A percentile compares a stretch with the other conserved stretches of the same genome.
phyloP scores from a whole-genome alignment of 2,888 invertebrate species.

The Sussaba pulchella region DNA sequence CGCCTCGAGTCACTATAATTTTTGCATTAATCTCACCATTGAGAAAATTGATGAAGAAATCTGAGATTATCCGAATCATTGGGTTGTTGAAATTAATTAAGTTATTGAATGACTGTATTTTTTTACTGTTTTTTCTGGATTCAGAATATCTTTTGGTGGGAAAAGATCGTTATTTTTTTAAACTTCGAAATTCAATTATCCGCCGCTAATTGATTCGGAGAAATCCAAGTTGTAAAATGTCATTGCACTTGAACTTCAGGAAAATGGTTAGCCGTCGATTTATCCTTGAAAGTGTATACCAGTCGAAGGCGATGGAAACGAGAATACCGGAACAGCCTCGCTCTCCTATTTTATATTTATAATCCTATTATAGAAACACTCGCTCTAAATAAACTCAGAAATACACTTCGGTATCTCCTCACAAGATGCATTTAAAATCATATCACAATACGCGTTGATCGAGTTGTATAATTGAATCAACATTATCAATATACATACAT shows the following conservation, averaged over 20 bases:
- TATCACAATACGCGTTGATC: background rate
- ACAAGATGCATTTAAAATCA: background rate
- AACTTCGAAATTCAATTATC: too few relatives aligned
- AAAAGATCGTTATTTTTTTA: too few relatives aligned
- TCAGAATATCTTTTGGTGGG: too few relatives aligned
- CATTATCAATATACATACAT: background rate
- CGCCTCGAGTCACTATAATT: conserved; percentile 51
- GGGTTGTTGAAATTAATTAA: conserved; percentile 35
- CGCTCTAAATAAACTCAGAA: conserved; percentile 9
- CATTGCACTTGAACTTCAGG: too few relatives aligned
- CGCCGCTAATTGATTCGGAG: too few relatives aligned
- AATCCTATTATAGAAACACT: conserved; percentile 6
- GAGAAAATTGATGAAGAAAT: conserved; percentile 40
- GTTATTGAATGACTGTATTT: too few relatives aligned
- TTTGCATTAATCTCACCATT: conserved; percentile 40
- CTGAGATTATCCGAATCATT: conserved; percentile 38
- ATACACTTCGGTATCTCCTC: background rate
- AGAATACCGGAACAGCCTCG: conserved; percentile 39
- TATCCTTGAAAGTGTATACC: conserved; percentile 29
- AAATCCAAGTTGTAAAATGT: too few relatives aligned
- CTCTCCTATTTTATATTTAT: conserved; percentile 44
- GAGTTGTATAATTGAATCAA: background rate
- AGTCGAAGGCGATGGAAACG: conserved; percentile 19
- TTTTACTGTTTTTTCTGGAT: too few relatives aligned
- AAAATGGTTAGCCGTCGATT: conserved; percentile 7